A percentile compares a stretch with the other conserved stretches of the same genome.
Conservation (phyloP, 23 tunicate species). For the Halocynthia aurantium region DNA sequence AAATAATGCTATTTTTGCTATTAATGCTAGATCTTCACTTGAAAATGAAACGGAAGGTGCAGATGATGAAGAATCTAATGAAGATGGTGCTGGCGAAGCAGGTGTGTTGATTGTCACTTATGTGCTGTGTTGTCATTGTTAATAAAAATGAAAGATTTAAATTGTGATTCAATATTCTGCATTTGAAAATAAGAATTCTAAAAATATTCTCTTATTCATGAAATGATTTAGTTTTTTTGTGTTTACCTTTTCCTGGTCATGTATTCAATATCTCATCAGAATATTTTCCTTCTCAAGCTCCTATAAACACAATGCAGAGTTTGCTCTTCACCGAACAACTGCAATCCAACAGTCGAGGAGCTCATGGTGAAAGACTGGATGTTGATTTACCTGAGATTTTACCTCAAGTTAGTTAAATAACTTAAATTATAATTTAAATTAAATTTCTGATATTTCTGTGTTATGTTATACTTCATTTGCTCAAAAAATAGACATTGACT, state of each 20-base stretch:
- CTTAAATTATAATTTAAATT: too few relatives aligned
- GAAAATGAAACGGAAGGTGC: conserved; percentile 50
- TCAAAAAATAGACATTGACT: not conserved
- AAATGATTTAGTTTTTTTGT: too few relatives aligned
- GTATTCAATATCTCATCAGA: too few relatives aligned
- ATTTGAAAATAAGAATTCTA: not conserved
- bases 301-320: conserved; percentile 89
- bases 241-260: too few relatives aligned
- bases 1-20: conserved; percentile 11
- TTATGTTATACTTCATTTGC: too few relatives aligned
- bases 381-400: conserved; percentile 26
- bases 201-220: too few relatives aligned
- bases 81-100: conserved; percentile 53
- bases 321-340: conserved; percentile 73
- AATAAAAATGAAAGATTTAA: not conserved
- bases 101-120: conserved; percentile 7
- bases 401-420: conserved; percentile 1
- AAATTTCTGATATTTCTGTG: too few relatives aligned
- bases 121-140: not conserved
- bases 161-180: not conserved
- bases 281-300: conserved; percentile 18
- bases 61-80: conserved; percentile 47
- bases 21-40: conserved; percentile 29
- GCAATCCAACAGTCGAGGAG: conserved; percentile 53
- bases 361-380: conserved; percentile 52